These are phyloP conservation scores for Vanessa tameamea DNA, from an alignment of 1,140 invertebrate species.

Conservation along the genomic window DNA sequence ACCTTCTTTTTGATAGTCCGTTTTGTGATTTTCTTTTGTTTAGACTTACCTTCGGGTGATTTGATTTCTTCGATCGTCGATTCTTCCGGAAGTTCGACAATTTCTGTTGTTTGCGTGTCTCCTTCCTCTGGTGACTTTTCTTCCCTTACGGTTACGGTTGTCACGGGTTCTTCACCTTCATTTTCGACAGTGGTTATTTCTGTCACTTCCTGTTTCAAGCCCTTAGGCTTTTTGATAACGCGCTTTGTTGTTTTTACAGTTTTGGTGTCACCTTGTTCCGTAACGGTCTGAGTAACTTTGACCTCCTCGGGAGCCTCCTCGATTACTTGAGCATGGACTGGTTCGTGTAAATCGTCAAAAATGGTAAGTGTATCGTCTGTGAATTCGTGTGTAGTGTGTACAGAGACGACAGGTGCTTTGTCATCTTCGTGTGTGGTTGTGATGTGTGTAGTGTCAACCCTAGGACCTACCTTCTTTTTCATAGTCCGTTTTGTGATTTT, in stretches of 20 bases:
- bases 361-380: too few relatives aligned
- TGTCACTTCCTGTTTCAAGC: constrained; percentile 29
- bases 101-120: constrained; percentile 25
- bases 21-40: constrained; percentile 66
- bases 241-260: constrained; percentile 59
- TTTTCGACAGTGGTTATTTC: constrained; percentile 76
- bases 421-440: constrained; percentile 67
- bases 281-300: constrained; percentile 46
- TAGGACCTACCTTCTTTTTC: constrained; percentile 44
- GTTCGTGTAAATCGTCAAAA: too few relatives aligned
- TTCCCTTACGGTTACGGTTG: background rate
- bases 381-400: constrained; percentile 40
- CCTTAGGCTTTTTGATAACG: constrained; percentile 54
- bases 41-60: constrained; percentile 57
- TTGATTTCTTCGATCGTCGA: background rate
- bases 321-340: too few relatives aligned
- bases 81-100: background rate
- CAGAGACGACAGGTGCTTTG: constrained; percentile 34
- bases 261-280: too few relatives aligned
- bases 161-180: constrained; percentile 59
- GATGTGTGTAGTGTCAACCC: constrained; percentile 53
- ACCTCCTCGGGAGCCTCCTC: constrained; percentile 51
- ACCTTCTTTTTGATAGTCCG: constrained; percentile 47
- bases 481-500: too few relatives aligned
- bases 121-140: background rate